Evolutionary conservation across 1,140 invertebrate species (phyloP).

Genomic region (Drosophila tropicalis): DNA sequence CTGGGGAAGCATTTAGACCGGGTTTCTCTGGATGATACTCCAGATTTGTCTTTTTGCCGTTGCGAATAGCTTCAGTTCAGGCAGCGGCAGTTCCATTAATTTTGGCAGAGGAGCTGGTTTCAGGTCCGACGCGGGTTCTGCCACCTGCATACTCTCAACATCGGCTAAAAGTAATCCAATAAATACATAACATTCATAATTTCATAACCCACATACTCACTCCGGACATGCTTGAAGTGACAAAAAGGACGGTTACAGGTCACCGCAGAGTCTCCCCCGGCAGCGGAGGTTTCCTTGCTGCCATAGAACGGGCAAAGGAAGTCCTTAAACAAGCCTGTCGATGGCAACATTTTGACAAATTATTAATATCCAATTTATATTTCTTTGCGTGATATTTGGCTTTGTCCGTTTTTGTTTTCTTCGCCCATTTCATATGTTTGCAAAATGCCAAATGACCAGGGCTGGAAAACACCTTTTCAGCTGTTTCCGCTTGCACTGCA

Average conservation of each 20-base stretch:
- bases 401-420: constrained; percentile 35
- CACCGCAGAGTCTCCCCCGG: constrained; percentile 19
- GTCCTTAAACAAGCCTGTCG: constrained; percentile 92
- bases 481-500: neutral
- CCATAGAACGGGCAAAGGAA: constrained; percentile 93
- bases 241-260: constrained; percentile 93
- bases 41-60: constrained; percentile 63
- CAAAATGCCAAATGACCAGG: constrained; percentile 16
- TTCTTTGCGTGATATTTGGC: constrained; percentile 3
- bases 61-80: constrained; percentile 51
- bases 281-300: constrained; percentile 79
- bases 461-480: neutral
- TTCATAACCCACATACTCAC: constrained; percentile 68
- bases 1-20: constrained; percentile 71
- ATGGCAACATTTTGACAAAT: constrained; percentile 89
- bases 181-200: neutral
- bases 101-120: constrained; percentile 65
- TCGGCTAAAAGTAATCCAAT: constrained; percentile 55
- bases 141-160: constrained; percentile 39
- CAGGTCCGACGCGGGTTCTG: constrained; percentile 52
- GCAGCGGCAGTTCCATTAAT: constrained; percentile 66
- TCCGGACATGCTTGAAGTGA: constrained; percentile 92
- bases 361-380: constrained; percentile 36
- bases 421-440: constrained; percentile 42
- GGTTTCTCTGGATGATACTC: constrained; percentile 80